A percentile compares a stretch with the other conserved stretches of the same genome.
These are phyloP conservation scores for Anadara kagoshimensis DNA, from an alignment of 1,140 invertebrate species.

Conservation along the genomic window DNA sequence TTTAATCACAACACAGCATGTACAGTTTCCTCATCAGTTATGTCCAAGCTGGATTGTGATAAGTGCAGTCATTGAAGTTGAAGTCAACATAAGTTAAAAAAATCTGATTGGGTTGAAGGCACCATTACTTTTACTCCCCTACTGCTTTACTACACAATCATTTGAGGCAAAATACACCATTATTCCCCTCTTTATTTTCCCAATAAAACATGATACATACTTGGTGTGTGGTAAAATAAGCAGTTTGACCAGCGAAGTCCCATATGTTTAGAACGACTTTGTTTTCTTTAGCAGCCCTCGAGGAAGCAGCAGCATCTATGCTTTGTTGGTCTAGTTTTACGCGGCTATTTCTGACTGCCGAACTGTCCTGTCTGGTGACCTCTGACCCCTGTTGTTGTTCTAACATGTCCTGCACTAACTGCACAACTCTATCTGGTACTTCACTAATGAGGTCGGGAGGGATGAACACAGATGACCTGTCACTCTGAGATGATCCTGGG, in stretches of 20 bases:
- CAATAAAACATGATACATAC: conserved; percentile 35
- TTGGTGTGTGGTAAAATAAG: conserved; percentile 72
- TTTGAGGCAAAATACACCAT: too few species aligned
- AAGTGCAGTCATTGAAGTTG: too few species aligned
- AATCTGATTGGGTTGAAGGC: too few species aligned
- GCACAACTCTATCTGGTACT: conserved; percentile 61
- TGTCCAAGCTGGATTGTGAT: too few species aligned
- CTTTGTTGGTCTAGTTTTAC: conserved; percentile 4
- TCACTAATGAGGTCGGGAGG: conserved; percentile 51
- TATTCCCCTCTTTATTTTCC: too few species aligned
- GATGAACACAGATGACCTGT: conserved; percentile 7
- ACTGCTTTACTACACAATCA: too few species aligned
- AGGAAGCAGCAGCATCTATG: not conserved
- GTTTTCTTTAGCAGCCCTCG: conserved; percentile 10
- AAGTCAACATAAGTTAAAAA: too few species aligned
- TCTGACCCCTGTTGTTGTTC: conserved; percentile 24
- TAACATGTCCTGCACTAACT: conserved; percentile 62
- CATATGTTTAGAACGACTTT: conserved; percentile 70
- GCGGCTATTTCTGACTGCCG: conserved; percentile 12
- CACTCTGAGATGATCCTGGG: not conserved
- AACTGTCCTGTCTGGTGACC: not conserved
- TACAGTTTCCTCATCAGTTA: too few species aligned
- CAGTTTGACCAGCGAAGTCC: conserved; percentile 72
- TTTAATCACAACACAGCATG: too few species aligned
- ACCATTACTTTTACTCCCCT: too few species aligned